Percentiles rank a stretch among this genome's conserved stretches.
Conservation (phyloP, 2,797 vertebrate genomes). For the Alca torda region DNA sequence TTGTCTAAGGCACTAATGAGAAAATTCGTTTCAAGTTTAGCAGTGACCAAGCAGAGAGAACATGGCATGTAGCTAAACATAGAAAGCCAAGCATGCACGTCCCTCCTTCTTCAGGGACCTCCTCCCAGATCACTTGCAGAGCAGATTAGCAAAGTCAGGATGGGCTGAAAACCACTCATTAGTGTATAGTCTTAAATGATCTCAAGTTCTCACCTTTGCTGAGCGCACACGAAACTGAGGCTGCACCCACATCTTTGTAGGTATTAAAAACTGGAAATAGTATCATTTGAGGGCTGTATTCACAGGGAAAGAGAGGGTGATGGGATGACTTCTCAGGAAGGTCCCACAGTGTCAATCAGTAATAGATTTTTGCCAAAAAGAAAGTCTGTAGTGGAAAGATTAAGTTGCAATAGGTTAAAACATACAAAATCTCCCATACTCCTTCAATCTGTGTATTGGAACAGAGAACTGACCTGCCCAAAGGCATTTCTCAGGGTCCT, state of each 20-base stretch:
- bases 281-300: background rate
- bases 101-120: background rate
- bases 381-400: background rate
- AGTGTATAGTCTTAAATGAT: background rate
- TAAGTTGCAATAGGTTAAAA: background rate
- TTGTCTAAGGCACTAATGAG: background rate
- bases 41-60: background rate
- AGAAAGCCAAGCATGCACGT: background rate
- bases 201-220: background rate
- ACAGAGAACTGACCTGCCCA: background rate
- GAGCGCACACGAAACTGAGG: background rate
- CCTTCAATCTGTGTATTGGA: background rate
- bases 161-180: background rate
- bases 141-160: background rate
- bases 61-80: background rate
- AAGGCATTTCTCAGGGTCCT: background rate
- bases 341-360: background rate
- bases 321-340: background rate
- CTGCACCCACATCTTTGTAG: background rate
- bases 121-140: background rate
- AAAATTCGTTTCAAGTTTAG: background rate
- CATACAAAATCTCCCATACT: background rate
- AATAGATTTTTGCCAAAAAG: background rate
- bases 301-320: background rate
- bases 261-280: background rate